Evolutionary conservation across 92 coral and sea anemone genomes (phyloP).

Genomic region (Zoanthus solanderi): DNA sequence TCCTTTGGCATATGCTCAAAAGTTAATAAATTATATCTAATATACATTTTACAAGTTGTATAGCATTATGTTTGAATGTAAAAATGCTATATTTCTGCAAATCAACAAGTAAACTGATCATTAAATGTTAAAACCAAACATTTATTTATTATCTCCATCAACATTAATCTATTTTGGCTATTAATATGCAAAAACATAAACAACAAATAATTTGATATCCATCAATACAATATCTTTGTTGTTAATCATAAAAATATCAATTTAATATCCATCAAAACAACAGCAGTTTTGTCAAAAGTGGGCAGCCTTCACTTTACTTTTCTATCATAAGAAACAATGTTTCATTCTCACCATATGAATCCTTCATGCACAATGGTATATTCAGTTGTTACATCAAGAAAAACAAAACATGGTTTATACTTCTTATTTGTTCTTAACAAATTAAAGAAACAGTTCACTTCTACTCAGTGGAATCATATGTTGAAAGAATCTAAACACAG

Average conservation of each 20-base stretch:
- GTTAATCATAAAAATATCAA: not conserved
- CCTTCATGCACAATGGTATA: not conserved
- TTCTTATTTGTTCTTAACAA: not conserved
- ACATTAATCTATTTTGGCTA: slow-evolving; percentile 3
- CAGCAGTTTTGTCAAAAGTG: slow-evolving; percentile 23
- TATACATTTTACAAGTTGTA: not conserved
- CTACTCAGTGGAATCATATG: slow-evolving; percentile 3
- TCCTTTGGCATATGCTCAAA: slow-evolving; percentile 12
- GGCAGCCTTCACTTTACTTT: not conserved
- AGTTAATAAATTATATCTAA: not conserved
- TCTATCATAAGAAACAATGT: slow-evolving; percentile 9
- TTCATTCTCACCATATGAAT: not conserved
- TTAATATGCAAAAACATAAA: slow-evolving; percentile 5
- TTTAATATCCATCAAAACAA: slow-evolving; percentile 18
- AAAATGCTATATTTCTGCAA: slow-evolving; percentile 4
- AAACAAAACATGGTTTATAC: not conserved
- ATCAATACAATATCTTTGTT: slow-evolving; percentile 13
- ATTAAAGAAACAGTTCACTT: not conserved
- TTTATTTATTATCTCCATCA: not conserved
- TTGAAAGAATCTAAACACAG: not conserved
- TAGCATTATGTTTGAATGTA: slow-evolving; percentile 10
- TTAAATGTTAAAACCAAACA: slow-evolving; percentile 10
- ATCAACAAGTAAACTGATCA: slow-evolving; percentile 22
- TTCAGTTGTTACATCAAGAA: not conserved
- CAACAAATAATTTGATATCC: not conserved